Percentiles rank a stretch among this genome's conserved stretches.
phyloP scores from a whole-genome alignment of 2,888 invertebrate genomes.

The Pachydiplax longipennis region DNA sequence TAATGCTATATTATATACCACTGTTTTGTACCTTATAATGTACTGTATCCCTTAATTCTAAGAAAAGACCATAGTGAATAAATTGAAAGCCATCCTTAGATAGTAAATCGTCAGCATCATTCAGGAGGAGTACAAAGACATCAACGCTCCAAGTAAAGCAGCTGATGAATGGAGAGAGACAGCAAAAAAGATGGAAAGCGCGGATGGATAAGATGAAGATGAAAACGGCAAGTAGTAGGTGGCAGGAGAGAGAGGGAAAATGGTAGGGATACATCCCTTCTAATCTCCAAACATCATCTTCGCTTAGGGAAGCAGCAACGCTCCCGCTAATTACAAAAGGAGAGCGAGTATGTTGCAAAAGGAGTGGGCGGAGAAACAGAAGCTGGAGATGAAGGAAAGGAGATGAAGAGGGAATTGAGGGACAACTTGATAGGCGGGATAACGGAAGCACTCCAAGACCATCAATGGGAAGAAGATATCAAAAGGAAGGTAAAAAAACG shows the following conservation, averaged over 20 bases:
- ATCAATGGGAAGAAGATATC: background rate
- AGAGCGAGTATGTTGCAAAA: background rate
- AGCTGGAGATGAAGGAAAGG: background rate
- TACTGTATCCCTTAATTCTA: too few relatives aligned
- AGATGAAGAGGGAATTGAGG: background rate
- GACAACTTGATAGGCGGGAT: background rate
- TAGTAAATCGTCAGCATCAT: too few relatives aligned
- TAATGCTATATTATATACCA: too few relatives aligned
- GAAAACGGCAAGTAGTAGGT: background rate
- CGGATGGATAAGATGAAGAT: background rate
- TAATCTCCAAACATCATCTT: constrained; percentile 45
- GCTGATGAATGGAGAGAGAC: background rate
- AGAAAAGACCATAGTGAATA: background rate
- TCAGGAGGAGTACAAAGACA: background rate
- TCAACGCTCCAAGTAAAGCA: background rate
- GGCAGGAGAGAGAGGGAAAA: background rate
- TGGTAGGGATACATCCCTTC: constrained; percentile 2
- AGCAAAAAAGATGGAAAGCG: background rate
- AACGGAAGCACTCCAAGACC: background rate
- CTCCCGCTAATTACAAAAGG: constrained; percentile 28
- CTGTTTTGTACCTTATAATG: too few relatives aligned
- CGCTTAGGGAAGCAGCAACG: constrained; percentile 28
- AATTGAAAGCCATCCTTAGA: too few relatives aligned
- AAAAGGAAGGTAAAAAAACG: background rate
- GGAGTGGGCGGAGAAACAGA: background rate